These are phyloP conservation scores for Zaprionus obscuricornis DNA, from an alignment of 2,888 invertebrate genomes.

Conservation along the genomic window DNA sequence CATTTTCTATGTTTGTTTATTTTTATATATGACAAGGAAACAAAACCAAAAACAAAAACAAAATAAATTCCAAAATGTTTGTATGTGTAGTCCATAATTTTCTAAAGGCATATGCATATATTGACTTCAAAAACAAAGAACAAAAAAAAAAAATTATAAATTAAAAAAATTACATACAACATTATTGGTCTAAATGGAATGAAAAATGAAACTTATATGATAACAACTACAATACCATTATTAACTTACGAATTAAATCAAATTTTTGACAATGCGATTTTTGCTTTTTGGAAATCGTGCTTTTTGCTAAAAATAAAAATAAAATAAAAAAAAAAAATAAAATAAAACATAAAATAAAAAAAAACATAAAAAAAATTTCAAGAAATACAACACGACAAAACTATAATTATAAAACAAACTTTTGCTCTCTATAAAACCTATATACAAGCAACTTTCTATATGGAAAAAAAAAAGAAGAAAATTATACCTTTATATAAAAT, in stretches of 20 bases:
- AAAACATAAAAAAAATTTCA: slow-evolving; percentile 33
- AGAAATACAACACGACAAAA: slow-evolving; percentile 44
- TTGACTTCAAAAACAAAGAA: slow-evolving; percentile 16
- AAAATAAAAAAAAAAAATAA: slow-evolving; percentile 7
- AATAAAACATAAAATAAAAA: slow-evolving; percentile 22
- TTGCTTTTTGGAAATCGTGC: slow-evolving; percentile 78
- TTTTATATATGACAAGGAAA: slow-evolving; percentile 53
- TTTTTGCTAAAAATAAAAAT: slow-evolving; percentile 64
- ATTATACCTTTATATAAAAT: slow-evolving; percentile 57
- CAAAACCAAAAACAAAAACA: slow-evolving; percentile 9
- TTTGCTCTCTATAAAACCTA: slow-evolving; percentile 73
- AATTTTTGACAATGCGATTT: slow-evolving; percentile 76
- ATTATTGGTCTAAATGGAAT: slow-evolving; percentile 53
- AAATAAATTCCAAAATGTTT: slow-evolving; percentile 51
- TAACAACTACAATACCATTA: slow-evolving; percentile 59
- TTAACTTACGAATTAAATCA: slow-evolving; percentile 69
- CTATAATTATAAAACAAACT: slow-evolving; percentile 64
- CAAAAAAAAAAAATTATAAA: slow-evolving; percentile 28
- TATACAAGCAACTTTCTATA: slow-evolving; percentile 68
- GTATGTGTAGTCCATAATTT: slow-evolving; percentile 75
- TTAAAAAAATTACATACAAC: slow-evolving; percentile 26
- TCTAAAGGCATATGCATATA: slow-evolving; percentile 61
- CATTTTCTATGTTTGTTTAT: slow-evolving; percentile 71
- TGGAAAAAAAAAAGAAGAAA: no score
- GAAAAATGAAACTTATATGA: slow-evolving; percentile 25